phyloP scores from a whole-genome alignment of 1,140 invertebrate species.

The Zaprionus taronus region DNA sequence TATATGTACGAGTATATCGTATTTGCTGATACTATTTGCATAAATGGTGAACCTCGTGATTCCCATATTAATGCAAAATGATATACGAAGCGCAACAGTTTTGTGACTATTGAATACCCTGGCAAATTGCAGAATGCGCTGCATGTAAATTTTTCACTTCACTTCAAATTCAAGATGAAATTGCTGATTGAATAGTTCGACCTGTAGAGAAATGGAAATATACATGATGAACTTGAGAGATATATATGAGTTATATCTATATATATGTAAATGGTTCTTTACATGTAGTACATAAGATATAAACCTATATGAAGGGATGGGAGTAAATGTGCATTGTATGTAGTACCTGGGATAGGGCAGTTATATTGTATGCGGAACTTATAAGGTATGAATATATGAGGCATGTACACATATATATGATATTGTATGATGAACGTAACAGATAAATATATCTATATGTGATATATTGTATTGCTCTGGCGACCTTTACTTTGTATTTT shows the following conservation, averaged over 20 bases:
- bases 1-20: background rate
- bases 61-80: conserved; percentile 2
- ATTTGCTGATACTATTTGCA: conserved; percentile 9
- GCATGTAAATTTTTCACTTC: background rate
- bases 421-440: too few species aligned
- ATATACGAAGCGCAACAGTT: conserved; percentile 1
- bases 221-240: background rate
- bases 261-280: too few species aligned
- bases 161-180: background rate
- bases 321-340: too few species aligned
- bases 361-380: too few species aligned
- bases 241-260: background rate
- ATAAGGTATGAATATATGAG: too few species aligned
- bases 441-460: background rate
- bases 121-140: background rate
- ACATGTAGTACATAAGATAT: too few species aligned
- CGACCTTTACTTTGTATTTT: too few species aligned
- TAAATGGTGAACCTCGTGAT: conserved; percentile 7
- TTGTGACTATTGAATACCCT: conserved; percentile 6
- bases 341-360: too few species aligned
- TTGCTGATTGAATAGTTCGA: background rate
- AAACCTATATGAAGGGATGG: too few species aligned
- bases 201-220: background rate
- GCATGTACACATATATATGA: too few species aligned
- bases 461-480: background rate